phyloP scores from a whole-genome alignment of 2,888 invertebrate genomes.

The Acleris sparsana region DNA sequence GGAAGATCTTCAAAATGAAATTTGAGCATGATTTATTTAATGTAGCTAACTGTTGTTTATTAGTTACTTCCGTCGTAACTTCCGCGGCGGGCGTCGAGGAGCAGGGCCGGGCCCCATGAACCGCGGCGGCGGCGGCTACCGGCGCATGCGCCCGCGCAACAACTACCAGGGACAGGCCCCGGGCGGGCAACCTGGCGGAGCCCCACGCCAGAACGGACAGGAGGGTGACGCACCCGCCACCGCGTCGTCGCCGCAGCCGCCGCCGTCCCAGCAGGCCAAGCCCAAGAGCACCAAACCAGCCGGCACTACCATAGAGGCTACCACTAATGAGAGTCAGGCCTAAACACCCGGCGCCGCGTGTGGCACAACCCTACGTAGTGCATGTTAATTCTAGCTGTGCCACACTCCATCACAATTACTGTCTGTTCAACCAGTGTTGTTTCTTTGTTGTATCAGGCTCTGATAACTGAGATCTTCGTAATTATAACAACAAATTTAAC shows the following conservation, averaged over 20 bases:
- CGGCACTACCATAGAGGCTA: conserved; percentile 72
- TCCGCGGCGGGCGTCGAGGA: conserved; percentile 86
- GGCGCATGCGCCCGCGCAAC: conserved; percentile 71
- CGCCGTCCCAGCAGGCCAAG: conserved; percentile 58
- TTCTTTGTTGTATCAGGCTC: conserved; percentile 59
- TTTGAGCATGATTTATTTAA: no score
- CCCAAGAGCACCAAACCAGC: conserved; percentile 64
- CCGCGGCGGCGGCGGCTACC: conserved; percentile 67
- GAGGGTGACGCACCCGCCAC: conserved; percentile 62
- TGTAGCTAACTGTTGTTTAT: not conserved
- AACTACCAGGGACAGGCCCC: conserved; percentile 56
- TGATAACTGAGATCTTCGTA: conserved; percentile 52
- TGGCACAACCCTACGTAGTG: conserved; percentile 67
- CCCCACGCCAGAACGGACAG: conserved; percentile 62
- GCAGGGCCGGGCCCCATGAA: conserved; percentile 72
- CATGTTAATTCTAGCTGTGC: conserved; percentile 68
- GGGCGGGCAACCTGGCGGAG: conserved; percentile 43
- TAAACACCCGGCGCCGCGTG: conserved; percentile 57
- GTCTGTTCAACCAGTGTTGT: conserved; percentile 51
- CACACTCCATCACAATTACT: conserved; percentile 57
- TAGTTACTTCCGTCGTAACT: conserved; percentile 90
- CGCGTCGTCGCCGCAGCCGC: conserved; percentile 53
- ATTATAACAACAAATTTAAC: conserved; percentile 48
- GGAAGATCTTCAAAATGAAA: no score
- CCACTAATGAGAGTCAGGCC: conserved; percentile 81